Evolutionary conservation across 2,797 vertebrate genomes (phyloP).

Genomic region (Siniperca scherzeri): DNA sequence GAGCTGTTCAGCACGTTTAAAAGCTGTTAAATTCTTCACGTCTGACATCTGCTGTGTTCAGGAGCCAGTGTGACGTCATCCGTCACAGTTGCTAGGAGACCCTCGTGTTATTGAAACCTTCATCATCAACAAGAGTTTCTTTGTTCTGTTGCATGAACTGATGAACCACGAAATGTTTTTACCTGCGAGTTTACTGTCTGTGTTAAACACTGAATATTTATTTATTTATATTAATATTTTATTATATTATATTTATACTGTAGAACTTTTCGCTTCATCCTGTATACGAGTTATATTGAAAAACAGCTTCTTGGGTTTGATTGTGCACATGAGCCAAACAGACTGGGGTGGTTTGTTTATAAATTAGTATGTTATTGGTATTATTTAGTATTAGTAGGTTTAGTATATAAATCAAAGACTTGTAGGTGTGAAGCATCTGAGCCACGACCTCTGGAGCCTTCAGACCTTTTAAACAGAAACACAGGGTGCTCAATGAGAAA

Average conservation of each 20-base stretch:
- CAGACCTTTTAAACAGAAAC: too few relatives aligned
- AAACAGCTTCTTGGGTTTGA: background rate
- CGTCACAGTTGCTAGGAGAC: slow-evolving; percentile 60
- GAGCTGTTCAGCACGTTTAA: background rate
- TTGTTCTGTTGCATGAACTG: slow-evolving; percentile 5
- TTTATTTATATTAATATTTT: too few relatives aligned
- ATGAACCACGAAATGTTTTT: background rate
- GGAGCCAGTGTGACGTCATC: slow-evolving; percentile 49
- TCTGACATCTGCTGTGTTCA: slow-evolving; percentile 25
- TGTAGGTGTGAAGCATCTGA: too few relatives aligned
- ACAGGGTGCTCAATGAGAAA: too few relatives aligned
- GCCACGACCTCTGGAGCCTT: too few relatives aligned
- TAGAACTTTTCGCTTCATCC: too few relatives aligned
- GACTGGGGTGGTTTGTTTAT: too few relatives aligned
- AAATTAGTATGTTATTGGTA: too few relatives aligned
- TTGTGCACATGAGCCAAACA: too few relatives aligned
- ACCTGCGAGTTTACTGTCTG: background rate
- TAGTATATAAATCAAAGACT: too few relatives aligned
- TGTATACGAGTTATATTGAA: background rate
- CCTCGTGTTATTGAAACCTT: slow-evolving; percentile 13
- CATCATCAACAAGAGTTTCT: slow-evolving; percentile 5
- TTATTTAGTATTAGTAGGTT: too few relatives aligned
- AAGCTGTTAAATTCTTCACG: slow-evolving; percentile 42
- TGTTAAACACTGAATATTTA: background rate
- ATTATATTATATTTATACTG: background rate